phyloP scores from a whole-genome alignment of 2,113 vertebrate genomes.

The Boulengeromyrus knoepffleri region DNA sequence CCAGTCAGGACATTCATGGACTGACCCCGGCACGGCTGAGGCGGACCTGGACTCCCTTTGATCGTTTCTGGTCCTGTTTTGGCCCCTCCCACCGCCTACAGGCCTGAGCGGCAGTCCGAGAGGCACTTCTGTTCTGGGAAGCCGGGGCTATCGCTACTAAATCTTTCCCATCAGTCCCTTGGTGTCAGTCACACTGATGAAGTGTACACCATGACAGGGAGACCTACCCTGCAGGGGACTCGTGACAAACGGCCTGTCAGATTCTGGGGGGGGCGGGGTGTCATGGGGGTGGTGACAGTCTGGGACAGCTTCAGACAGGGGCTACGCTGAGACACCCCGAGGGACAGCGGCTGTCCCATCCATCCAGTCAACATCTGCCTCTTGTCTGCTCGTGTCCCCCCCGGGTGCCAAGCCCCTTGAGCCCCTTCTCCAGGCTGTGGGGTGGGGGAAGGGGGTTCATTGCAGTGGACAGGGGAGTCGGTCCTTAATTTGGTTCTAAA shows the following conservation, averaged over 20 bases:
- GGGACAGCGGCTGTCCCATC: not conserved
- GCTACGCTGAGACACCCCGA: not conserved
- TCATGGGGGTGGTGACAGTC: not conserved
- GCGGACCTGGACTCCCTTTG: not conserved
- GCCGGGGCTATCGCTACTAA: not conserved
- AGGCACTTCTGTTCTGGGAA: not conserved
- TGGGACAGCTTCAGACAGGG: not conserved
- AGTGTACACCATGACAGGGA: not conserved
- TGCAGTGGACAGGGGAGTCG: not conserved
- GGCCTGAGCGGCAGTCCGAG: not conserved
- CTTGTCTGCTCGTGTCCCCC: not conserved
- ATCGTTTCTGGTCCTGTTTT: not conserved
- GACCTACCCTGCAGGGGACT: not conserved
- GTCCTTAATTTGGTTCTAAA: not conserved
- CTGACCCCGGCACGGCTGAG: not conserved
- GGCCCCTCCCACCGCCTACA: not conserved
- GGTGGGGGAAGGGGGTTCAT: not conserved
- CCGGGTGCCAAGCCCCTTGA: not conserved
- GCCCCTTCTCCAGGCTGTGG: not conserved
- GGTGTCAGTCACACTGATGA: slow-evolving; percentile 17
- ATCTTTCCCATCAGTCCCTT: not conserved
- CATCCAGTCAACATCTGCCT: not conserved
- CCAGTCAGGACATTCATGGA: not conserved
- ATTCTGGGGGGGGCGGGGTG: not conserved
- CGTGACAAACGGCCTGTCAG: not conserved